These are phyloP conservation scores for Cepaea nemoralis DNA, from an alignment of 1,140 invertebrate species.

Conservation along the genomic window DNA sequence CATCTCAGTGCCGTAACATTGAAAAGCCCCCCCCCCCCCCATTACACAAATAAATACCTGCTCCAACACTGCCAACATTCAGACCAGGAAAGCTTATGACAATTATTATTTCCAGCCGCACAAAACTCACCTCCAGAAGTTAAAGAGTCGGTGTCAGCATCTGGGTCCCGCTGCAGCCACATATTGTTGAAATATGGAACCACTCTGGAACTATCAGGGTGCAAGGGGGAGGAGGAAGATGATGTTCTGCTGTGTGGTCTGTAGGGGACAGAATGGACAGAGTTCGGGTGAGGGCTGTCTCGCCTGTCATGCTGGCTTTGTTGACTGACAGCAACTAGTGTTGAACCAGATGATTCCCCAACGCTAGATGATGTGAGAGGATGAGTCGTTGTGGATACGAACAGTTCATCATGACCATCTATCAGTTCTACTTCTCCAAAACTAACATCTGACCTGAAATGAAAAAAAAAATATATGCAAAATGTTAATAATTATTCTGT, in stretches of 20 bases:
- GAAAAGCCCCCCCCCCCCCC: too few species aligned
- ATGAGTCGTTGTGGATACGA: not conserved
- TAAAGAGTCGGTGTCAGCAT: constrained; percentile 64
- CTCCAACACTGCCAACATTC: too few species aligned
- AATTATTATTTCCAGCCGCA: not conserved
- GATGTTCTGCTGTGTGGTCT: constrained; percentile 15
- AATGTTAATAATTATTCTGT: too few species aligned
- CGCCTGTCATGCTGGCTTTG: constrained; percentile 10
- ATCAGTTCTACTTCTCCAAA: constrained; percentile 38
- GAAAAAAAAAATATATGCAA: too few species aligned
- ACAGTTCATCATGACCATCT: constrained; percentile 29
- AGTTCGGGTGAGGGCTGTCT: constrained; percentile 31
- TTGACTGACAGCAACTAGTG: not conserved
- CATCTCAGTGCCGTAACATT: too few species aligned
- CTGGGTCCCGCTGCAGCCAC: constrained; percentile 22
- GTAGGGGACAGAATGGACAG: constrained; percentile 21
- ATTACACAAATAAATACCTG: too few species aligned
- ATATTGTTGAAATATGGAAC: constrained; percentile 24
- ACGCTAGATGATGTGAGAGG: not conserved
- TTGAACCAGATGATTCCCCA: constrained; percentile 15
- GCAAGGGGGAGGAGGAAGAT: constrained; percentile 25
- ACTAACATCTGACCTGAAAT: constrained; percentile 37
- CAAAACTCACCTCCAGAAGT: constrained; percentile 56
- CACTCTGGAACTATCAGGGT: not conserved
- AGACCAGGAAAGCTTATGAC: not conserved